Percentiles rank a stretch among this genome's conserved stretches.
These are phyloP conservation scores for Globia sparganii DNA, from an alignment of 2,888 invertebrate genomes.

Conservation along the genomic window DNA sequence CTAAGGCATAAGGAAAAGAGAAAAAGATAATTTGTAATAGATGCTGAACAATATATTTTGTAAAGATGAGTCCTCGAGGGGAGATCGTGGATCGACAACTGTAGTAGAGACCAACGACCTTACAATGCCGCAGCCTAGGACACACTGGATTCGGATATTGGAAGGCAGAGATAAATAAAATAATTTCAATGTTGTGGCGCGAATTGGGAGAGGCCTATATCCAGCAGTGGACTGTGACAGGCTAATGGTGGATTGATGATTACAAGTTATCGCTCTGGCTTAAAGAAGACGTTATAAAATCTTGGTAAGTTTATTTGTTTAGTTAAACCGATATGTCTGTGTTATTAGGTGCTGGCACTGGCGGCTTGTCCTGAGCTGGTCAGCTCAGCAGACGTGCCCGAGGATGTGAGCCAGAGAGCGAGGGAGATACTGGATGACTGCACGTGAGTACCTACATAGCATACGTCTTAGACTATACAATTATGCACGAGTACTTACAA, in stretches of 20 bases:
- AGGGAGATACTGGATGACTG: slow-evolving; percentile 92
- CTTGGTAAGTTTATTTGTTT: background rate
- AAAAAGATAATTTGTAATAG: background rate
- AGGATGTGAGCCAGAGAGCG: slow-evolving; percentile 95
- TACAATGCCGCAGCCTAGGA: background rate
- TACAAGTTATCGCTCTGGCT: background rate
- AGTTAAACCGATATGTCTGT: background rate
- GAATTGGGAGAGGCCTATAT: background rate
- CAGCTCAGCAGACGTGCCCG: slow-evolving; percentile 90
- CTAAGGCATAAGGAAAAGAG: background rate
- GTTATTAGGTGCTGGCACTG: slow-evolving; percentile 88
- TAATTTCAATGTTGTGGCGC: background rate
- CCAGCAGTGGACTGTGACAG: background rate
- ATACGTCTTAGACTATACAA: background rate
- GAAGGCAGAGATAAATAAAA: background rate
- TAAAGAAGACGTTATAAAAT: background rate
- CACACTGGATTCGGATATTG: background rate
- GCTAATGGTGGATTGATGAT: background rate
- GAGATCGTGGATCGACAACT: background rate
- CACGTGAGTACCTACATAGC: slow-evolving; percentile 80
- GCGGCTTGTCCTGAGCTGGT: slow-evolving; percentile 93
- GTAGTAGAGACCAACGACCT: background rate
- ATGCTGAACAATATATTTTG: background rate
- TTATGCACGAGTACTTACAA: background rate
- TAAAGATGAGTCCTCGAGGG: background rate